Evolutionary conservation across 2,113 vertebrate species (phyloP), one percentile per base, ranked within the genome.

Genomic region (Monopterus albus): DNA sequence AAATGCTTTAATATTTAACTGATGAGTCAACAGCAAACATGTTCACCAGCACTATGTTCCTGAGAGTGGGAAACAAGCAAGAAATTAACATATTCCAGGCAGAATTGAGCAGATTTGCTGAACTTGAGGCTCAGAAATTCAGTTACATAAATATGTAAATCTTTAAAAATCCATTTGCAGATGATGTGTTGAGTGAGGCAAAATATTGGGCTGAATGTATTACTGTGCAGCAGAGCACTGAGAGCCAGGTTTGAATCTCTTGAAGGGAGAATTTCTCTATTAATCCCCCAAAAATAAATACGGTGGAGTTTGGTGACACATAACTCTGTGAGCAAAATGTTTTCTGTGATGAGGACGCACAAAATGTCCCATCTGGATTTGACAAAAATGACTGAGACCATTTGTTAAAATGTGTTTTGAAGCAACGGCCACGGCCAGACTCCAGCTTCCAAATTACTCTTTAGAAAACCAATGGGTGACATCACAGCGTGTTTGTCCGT

Each of bases 121-220:
- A 85, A 86, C 79, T 84, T 62, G 63, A 72, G 72, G 83, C 85
- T 82, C 72, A 82, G 74, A 88, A 85, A 89, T 85, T 85, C 78
- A 55, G 83, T 91, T 89, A 90, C 86, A 88, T 91, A 89, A 91
- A 90, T 91, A 85, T 91, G 87, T 65, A 89, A 90, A 91, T 88
- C 78, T 88, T 85, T 84, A 84, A 86, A 90, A 90, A 85, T 77
- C 82, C 75, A 88, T 84, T 83, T 86, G 76, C 76, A 72, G 80
- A 82, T 75, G 86, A 87, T 84, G 77, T 87, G 85, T 83, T 66
- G 80, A 85, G 69, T 52, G 78, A 85, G 83, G 77, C 85, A 85
- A 78, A 60, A 85, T 78, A 66, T 69, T 67, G 67, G 81, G 79
- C 59, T 72, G 83, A 83, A 79, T 85, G 81, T 89, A 88, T 87